Base-by-base conservation (phyloP, 2,888 invertebrate genomes). In the Phyto melanocephala region DNA sequence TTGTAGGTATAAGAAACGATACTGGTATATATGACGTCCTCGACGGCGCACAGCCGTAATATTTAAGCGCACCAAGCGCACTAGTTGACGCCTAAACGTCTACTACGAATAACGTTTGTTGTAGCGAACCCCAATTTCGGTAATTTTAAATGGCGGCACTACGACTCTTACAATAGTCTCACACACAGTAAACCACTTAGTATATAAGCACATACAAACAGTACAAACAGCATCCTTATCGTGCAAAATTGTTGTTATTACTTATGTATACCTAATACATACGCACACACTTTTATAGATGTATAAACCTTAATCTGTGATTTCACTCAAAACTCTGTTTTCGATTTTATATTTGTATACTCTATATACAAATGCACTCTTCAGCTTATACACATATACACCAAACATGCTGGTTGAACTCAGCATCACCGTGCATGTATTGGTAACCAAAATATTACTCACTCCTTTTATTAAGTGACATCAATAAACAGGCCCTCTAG, bases 61-160 rank as follows among this genome's bases (percentile, higher is more conserved):
- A 87, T 87, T 88, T 90, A 88, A 91, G 90, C 90, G 90, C 90
- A 90, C 90, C 90, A 90, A 91, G 91, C 91, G 90, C 90, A 91
- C 91, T 91, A 91, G 91, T 92, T 92, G 90, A 92, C 92, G 91
- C 92, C 92, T 91, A 91, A 92, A 91, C 91, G 91, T 91, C 91
- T 91, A 91, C 91, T 91, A 90, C 90, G 91, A 91, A 90, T 91
- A 90, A 89, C 90, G 90, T 88, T 90, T 90, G 90, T 89, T 90
- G 89, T 90, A 91, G 89, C 90, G 88, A 90, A 91, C 89, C 91
- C 91, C 90, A 90, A 89, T 91, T 90, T 90, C 87, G 88, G 88
- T 87, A 89, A 88, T 88, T 89, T 88, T 86, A 89, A 88, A 89
- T 89, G 89, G 89, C 89, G 89, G 87, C 86, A 83, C 84, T 77